Conservation (phyloP, 2,888 invertebrate species). For the Oxyteleia sp. region DNA sequence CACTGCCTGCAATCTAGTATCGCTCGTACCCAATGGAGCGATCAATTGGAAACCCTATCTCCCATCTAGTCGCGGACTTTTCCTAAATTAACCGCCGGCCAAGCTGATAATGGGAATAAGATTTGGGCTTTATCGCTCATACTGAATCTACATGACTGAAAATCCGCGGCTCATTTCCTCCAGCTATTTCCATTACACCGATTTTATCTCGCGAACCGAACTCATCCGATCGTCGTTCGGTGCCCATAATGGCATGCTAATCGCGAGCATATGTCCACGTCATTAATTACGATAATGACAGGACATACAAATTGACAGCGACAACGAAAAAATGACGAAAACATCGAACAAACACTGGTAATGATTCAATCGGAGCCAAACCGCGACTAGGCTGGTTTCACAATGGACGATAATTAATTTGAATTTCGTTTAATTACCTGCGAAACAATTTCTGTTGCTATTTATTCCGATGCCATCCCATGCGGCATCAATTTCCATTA, state of each 20-base stretch:
- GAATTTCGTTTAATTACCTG: conserved; percentile 49
- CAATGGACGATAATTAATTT: conserved; percentile 39
- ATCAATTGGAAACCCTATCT: conserved; percentile 27
- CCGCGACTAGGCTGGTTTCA: background rate
- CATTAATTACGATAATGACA: conserved; percentile 78
- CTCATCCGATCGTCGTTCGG: conserved; percentile 23
- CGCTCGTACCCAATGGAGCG: conserved; percentile 15
- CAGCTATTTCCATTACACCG: conserved; percentile 58
- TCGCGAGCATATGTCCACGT: conserved; percentile 53
- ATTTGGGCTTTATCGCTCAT: conserved; percentile 79
- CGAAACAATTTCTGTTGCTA: conserved; percentile 41
- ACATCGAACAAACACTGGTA: conserved; percentile 2
- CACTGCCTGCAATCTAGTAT: conserved; percentile 24
- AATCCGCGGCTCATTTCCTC: conserved; percentile 17
- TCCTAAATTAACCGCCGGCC: conserved; percentile 12
- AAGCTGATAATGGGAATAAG: conserved; percentile 78
- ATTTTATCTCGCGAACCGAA: conserved; percentile 44
- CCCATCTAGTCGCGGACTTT: background rate
- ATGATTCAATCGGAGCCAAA: conserved; percentile 12
- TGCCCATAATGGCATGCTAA: conserved; percentile 68
- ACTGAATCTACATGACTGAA: conserved; percentile 77
- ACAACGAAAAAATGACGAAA: conserved; percentile 32
- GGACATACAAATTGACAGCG: conserved; percentile 73
- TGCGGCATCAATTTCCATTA: conserved; percentile 57
- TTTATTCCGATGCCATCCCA: conserved; percentile 37